Percentiles rank a stretch among this genome's conserved stretches.
Evolutionary conservation across 2,888 invertebrate genomes (phyloP).

Genomic region (Diaprepes abbreviatus): DNA sequence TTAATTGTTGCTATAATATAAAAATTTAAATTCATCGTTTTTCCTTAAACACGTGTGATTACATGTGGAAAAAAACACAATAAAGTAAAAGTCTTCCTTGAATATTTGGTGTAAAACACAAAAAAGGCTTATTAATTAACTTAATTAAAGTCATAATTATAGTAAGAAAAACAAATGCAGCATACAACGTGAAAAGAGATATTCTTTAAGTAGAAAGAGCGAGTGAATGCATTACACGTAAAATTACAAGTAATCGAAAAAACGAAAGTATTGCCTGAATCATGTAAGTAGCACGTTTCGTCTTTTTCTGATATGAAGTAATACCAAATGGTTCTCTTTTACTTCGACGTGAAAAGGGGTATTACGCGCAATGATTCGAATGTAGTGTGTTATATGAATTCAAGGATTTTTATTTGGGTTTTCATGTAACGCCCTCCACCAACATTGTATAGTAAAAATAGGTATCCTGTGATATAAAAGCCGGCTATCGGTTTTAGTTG

Average conservation of each 20-base stretch:
- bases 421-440: constrained; percentile 24
- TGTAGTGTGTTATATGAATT: constrained; percentile 10
- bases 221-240: constrained; percentile 14
- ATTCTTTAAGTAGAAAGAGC: neutral
- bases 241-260: neutral
- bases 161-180: neutral
- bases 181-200: neutral
- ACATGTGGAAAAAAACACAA: too few species aligned
- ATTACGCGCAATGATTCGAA: neutral
- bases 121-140: neutral
- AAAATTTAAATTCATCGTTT: too few species aligned
- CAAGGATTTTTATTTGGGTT: constrained; percentile 3
- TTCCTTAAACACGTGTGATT: too few species aligned
- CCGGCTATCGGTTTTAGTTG: neutral
- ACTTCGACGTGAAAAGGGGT: neutral
- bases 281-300: constrained; percentile 17
- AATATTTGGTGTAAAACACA: neutral
- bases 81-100: neutral
- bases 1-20: too few species aligned
- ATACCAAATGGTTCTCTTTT: neutral
- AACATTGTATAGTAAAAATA: neutral
- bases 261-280: constrained; percentile 24
- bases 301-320: constrained; percentile 5
- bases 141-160: neutral
- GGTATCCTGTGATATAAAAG: constrained; percentile 30